Evolutionary conservation across 2,888 invertebrate species (phyloP).

Genomic region (Acleris emargana): DNA sequence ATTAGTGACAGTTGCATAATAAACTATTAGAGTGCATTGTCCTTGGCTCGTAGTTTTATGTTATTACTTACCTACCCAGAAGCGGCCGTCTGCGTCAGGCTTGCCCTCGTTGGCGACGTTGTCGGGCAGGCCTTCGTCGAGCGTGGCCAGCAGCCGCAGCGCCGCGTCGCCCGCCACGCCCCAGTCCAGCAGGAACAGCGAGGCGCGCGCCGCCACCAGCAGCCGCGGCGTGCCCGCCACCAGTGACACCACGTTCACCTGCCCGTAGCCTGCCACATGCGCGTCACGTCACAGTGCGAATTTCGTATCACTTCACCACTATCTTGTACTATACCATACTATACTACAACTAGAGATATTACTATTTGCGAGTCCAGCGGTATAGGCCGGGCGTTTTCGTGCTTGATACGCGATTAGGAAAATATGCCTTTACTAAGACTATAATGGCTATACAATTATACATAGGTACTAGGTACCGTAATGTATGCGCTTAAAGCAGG

Average conservation of each 20-base stretch:
- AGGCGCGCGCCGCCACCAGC: constrained; percentile 70
- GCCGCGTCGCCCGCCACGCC: constrained; percentile 62
- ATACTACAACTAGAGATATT: too few relatives aligned
- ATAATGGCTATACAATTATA: too few relatives aligned
- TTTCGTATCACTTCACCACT: too few relatives aligned
- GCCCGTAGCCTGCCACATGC: constrained; percentile 66
- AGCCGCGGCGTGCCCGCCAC: constrained; percentile 66
- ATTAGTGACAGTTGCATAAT: too few relatives aligned
- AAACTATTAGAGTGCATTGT: too few relatives aligned
- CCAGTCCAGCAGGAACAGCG: constrained; percentile 77
- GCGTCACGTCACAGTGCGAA: background rate
- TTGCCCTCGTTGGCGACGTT: constrained; percentile 87
- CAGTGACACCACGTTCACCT: constrained; percentile 76
- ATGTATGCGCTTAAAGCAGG: too few relatives aligned
- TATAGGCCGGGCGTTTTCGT: too few relatives aligned
- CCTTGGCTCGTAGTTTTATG: background rate
- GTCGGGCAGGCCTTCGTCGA: constrained; percentile 65
- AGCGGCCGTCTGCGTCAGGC: constrained; percentile 84
- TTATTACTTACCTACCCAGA: constrained; percentile 83
- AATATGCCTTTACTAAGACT: too few relatives aligned
- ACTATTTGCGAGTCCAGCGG: too few relatives aligned
- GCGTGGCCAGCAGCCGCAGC: constrained; percentile 56
- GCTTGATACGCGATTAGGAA: too few relatives aligned
- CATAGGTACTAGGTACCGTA: too few relatives aligned
- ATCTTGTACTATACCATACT: too few relatives aligned